Conservation (phyloP, 2,113 vertebrate species). For the Vulpes lagopus region DNA sequence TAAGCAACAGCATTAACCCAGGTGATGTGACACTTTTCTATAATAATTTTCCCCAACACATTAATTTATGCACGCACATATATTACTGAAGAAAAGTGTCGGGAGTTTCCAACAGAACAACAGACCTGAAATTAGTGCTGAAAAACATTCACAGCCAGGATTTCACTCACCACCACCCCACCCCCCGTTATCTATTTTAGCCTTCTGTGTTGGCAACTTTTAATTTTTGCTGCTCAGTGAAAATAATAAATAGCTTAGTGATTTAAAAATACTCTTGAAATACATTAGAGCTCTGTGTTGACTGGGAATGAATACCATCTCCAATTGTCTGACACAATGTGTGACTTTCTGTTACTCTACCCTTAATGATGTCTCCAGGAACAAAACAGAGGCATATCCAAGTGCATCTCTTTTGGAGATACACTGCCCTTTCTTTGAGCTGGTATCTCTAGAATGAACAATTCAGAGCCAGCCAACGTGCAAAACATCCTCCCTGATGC, state of each 20-base stretch:
- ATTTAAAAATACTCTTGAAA: neutral
- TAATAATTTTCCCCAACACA: neutral
- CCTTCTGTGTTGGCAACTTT: neutral
- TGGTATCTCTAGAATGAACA: conserved; percentile 57
- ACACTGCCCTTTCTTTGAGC: neutral
- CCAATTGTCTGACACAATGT: neutral
- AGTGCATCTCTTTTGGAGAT: neutral
- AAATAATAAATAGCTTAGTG: conserved; percentile 16
- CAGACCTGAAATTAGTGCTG: neutral
- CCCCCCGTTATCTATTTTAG: neutral
- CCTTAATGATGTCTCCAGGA: neutral
- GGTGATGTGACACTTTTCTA: neutral
- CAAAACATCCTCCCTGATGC: conserved; percentile 17
- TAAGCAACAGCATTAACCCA: neutral
- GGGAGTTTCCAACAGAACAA: neutral
- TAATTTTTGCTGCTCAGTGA: conserved; percentile 23
- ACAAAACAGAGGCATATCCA: neutral
- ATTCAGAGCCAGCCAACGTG: conserved; percentile 3
- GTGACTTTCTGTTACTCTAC: neutral
- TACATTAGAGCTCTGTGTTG: neutral
- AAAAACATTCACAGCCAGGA: neutral
- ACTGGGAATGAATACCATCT: neutral
- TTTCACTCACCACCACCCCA: neutral
- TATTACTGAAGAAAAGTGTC: neutral
- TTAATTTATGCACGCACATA: neutral